Base-by-base conservation (phyloP, 2,797 vertebrate genomes). In the Muscicapa comitata region DNA sequence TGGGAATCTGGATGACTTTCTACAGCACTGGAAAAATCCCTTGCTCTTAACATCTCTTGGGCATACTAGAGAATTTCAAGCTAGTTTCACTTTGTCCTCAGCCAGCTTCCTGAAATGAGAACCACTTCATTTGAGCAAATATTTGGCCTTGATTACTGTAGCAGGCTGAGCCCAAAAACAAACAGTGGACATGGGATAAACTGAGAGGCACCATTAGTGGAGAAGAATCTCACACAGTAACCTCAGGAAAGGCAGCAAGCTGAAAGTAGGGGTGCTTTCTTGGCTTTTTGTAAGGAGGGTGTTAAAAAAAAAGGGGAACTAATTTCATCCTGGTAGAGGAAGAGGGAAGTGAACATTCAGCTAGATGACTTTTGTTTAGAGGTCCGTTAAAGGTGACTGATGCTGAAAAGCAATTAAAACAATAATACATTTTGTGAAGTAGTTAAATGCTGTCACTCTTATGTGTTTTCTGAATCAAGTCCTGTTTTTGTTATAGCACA, bases 71-170 rank as follows among this genome's bases (percentile, higher is more conserved):
- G 48, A 77, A 92, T 86, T 96, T 81, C 75, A 76, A 77, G 53
- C 63, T 90, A 89, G 93, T 94, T 93, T 95, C 91, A 91, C 66
- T 97, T 96, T 78, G 86, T 93, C 92, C 48, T 87, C 54, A 66
- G 85, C 79, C 79, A 95, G 37, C 11, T 86, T 65, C 71, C 67
- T 92, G 88, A 92, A 96, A 96, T 93, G 87, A 95, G 93, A 96
- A 93, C 82, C 94, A 95, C 93, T 96, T 94, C 91, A 92, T 96
- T 90, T 93, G 76, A 90, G 71, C 96, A 97, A 97, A 97, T 97
- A 97, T 97, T 97, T 97, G 93, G 65, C 66, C 90, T 96, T 92
- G 92, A 96, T 97, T 96, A 89, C 81, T 86, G 76, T 59, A 71
- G 71, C 79, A 93, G 90, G 77, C 91, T 90, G 84, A 95, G 78